These are phyloP conservation scores for Dynastes hyllus DNA, from an alignment of 2,888 invertebrate species.

Conservation along the genomic window DNA sequence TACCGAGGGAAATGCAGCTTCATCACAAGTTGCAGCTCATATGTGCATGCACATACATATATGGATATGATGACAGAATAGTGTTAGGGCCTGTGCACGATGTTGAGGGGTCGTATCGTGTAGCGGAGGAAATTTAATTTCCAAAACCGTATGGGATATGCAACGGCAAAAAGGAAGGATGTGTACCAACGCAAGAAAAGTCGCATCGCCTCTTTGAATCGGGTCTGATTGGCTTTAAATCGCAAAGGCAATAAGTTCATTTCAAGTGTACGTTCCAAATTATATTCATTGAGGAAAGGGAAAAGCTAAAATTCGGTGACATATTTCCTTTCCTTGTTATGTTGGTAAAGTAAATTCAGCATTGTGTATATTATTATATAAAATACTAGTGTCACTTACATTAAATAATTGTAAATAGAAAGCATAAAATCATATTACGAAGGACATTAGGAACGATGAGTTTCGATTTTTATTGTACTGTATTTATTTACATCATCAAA, in stretches of 20 bases:
- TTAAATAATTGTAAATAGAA: too few species aligned
- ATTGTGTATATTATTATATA: too few species aligned
- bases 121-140: slow-evolving; percentile 35
- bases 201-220: neutral
- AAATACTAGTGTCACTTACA: too few species aligned
- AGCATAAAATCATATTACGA: too few species aligned
- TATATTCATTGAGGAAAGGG: too few species aligned
- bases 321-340: too few species aligned
- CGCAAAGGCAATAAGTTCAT: neutral
- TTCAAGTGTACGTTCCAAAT: too few species aligned
- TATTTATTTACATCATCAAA: too few species aligned
- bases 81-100: slow-evolving; percentile 2
- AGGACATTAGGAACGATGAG: too few species aligned
- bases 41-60: neutral
- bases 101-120: neutral
- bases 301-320: too few species aligned
- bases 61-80: slow-evolving; percentile 6
- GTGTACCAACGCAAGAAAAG: neutral
- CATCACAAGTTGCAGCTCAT: slow-evolving; percentile 5
- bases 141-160: neutral
- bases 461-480: too few species aligned
- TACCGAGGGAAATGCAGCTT: slow-evolving; percentile 23
- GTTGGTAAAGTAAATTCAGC: too few species aligned
- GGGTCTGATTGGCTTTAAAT: slow-evolving; percentile 1
- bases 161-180: neutral